Percentiles rank a stretch among this genome's conserved stretches.
phyloP scores from a whole-genome alignment of 2,797 vertebrate genomes.

The Semaprochilodus insignis region DNA sequence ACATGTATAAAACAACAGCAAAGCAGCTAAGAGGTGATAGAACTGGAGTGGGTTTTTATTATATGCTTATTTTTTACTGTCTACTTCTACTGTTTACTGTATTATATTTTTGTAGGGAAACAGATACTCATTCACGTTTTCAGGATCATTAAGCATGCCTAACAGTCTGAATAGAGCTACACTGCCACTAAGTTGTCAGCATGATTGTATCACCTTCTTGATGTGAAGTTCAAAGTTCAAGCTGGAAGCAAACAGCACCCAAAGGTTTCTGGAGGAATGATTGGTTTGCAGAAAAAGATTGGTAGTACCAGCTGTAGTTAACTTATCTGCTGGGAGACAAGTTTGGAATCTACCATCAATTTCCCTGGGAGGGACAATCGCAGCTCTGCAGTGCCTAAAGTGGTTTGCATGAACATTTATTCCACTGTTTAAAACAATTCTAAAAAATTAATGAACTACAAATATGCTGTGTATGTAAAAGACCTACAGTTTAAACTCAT shows the following conservation, averaged over 20 bases:
- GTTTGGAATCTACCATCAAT: no score
- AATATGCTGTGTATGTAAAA: no score
- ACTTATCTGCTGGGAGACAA: no score
- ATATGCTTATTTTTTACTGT: neutral
- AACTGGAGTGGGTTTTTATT: neutral
- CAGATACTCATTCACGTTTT: neutral
- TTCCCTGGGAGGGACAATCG: neutral
- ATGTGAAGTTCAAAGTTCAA: slow-evolving; percentile 5
- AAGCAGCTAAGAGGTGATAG: neutral
- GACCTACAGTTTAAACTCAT: no score
- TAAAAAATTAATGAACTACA: no score
- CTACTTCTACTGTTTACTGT: neutral
- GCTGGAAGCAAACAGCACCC: neutral
- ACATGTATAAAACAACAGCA: neutral
- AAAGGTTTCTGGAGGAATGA: neutral
- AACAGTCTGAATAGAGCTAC: neutral
- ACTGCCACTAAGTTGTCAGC: no score
- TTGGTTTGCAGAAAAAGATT: neutral
- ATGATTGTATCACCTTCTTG: neutral
- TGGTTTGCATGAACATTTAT: no score
- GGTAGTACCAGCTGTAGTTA: neutral
- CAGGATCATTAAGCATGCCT: neutral
- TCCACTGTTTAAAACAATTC: no score
- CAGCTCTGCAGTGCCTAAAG: no score
- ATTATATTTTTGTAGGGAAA: neutral